phyloP scores from a whole-genome alignment of 2,113 vertebrate species.

The Lonchura striata region DNA sequence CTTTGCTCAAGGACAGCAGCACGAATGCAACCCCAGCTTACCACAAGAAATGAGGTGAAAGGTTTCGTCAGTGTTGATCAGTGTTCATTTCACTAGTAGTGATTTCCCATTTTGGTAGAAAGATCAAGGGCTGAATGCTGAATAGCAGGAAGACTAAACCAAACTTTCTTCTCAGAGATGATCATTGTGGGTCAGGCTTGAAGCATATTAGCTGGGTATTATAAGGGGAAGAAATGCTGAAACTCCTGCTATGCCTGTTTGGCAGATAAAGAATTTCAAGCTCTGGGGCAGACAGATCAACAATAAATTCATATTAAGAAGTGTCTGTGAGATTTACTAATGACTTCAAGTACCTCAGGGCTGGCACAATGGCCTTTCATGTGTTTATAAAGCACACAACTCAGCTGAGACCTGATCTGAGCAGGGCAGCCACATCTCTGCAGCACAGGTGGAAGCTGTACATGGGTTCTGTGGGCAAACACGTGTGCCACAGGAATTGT shows the following conservation, averaged over 20 bases:
- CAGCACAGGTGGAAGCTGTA: not conserved
- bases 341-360: not conserved
- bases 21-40: not conserved
- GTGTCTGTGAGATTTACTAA: conserved; percentile 60
- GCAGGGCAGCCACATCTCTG: not conserved
- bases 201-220: conserved; percentile 22
- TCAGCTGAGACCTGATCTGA: not conserved
- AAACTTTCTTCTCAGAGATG: conserved; percentile 51
- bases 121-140: conserved; percentile 48
- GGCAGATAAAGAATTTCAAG: conserved; percentile 62
- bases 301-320: conserved; percentile 57
- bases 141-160: conserved; percentile 9
- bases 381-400: not conserved
- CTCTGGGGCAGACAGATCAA: conserved; percentile 63
- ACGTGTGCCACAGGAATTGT: not conserved
- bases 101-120: conserved; percentile 44
- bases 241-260: conserved; percentile 59
- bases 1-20: not conserved
- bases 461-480: not conserved
- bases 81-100: conserved; percentile 27
- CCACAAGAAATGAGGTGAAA: conserved; percentile 4
- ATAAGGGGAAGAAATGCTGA: conserved; percentile 49
- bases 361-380: not conserved
- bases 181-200: conserved; percentile 43
- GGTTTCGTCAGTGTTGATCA: conserved; percentile 59